Percentiles rank a stretch among this genome's conserved stretches.
These are phyloP conservation scores for Aspidapion aeneum DNA, from an alignment of 2,888 invertebrate species.

Conservation along the genomic window DNA sequence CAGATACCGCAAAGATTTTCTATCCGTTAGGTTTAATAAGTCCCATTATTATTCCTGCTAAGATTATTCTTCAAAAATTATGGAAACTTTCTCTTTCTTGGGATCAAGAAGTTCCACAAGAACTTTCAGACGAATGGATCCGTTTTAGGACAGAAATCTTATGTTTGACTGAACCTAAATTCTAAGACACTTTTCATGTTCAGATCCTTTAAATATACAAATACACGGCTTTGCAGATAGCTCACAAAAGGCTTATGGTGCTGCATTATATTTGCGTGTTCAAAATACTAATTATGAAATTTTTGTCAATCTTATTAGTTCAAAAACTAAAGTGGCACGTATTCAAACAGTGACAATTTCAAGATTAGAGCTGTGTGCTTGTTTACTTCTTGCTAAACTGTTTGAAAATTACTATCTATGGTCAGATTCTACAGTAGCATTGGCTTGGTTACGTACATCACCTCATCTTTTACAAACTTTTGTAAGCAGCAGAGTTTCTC, in stretches of 20 bases:
- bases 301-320: background rate
- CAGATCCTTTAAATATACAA: background rate
- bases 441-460: background rate
- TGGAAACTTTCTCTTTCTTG: conserved; percentile 8
- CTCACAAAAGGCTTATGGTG: background rate
- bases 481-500: background rate
- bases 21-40: conserved; percentile 12
- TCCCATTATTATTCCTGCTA: conserved; percentile 5
- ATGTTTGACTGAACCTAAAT: background rate
- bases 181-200: background rate
- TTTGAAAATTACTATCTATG: background rate
- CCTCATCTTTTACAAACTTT: background rate
- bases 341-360: background rate
- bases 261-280: background rate
- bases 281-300: background rate
- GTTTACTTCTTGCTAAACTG: background rate
- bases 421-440: conserved; percentile 1
- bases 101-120: conserved; percentile 10
- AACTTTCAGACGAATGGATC: background rate
- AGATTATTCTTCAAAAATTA: conserved; percentile 9
- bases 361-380: background rate
- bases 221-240: background rate
- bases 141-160: background rate
- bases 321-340: background rate
- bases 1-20: background rate